Conservation (phyloP, 1,140 invertebrate species). For the Pseudachorutes palmiensis region DNA sequence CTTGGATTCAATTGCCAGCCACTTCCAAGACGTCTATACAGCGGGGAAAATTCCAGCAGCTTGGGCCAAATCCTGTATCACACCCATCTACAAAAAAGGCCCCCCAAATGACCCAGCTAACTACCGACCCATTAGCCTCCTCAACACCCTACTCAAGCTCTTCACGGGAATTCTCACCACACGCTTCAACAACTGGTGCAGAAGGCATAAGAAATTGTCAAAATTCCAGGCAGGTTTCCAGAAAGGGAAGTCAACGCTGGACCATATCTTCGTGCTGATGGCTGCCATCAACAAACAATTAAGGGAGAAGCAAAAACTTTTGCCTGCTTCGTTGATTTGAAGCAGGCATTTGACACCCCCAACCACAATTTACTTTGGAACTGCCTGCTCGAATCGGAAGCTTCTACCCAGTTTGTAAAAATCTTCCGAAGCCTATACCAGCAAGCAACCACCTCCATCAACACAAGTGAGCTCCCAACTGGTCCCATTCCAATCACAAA, state of each 20-base stretch:
- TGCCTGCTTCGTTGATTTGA: slow-evolving; percentile 24
- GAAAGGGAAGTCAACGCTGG: slow-evolving; percentile 30
- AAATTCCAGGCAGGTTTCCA: slow-evolving; percentile 39
- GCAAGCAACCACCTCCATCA: background rate
- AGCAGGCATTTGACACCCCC: slow-evolving; percentile 20
- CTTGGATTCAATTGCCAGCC: background rate
- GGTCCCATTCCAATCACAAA: background rate
- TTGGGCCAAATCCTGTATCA: slow-evolving; percentile 23
- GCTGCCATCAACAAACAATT: slow-evolving; percentile 9
- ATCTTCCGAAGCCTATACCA: slow-evolving; percentile 15
- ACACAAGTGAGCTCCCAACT: background rate
- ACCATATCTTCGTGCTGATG: slow-evolving; percentile 37
- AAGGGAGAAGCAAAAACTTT: slow-evolving; percentile 18
- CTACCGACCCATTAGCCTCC: slow-evolving; percentile 38
- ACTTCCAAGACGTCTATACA: slow-evolving; percentile 1
- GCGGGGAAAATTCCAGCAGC: background rate
- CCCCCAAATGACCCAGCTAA: slow-evolving; percentile 30
- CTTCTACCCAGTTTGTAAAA: slow-evolving; percentile 14
- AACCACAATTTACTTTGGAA: slow-evolving; percentile 21
- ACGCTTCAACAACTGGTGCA: slow-evolving; percentile 33
- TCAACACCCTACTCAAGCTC: slow-evolving; percentile 36
- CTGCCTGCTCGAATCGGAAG: slow-evolving; percentile 16
- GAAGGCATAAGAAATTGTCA: slow-evolving; percentile 27
- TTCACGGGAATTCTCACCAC: slow-evolving; percentile 34
- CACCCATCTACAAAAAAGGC: slow-evolving; percentile 36